Conservation (phyloP, 2,888 invertebrate species). For the Torymus aiolomorphi region DNA sequence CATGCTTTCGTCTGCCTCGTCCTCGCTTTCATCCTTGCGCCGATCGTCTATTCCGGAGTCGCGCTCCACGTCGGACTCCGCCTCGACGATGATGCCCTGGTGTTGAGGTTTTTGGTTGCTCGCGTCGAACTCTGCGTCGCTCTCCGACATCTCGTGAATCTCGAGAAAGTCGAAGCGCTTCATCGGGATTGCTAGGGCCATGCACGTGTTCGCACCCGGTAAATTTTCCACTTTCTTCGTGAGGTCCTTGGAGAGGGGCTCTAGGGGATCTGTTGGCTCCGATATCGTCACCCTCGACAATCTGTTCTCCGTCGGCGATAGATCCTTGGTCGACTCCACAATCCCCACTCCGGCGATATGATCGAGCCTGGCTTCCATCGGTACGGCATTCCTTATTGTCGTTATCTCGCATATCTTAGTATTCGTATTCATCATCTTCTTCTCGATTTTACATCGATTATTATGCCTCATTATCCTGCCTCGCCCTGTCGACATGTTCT, state of each 20-base stretch:
- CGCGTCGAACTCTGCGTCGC: slow-evolving; percentile 66
- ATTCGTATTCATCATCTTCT: slow-evolving; percentile 60
- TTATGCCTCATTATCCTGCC: slow-evolving; percentile 53
- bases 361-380: slow-evolving; percentile 68
- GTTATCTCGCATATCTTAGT: slow-evolving; percentile 68
- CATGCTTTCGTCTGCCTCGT: slow-evolving; percentile 59
- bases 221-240: slow-evolving; percentile 62
- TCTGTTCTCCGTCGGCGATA: slow-evolving; percentile 18
- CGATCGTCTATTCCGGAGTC: slow-evolving; percentile 76
- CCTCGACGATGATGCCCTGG: slow-evolving; percentile 77
- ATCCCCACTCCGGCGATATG: slow-evolving; percentile 71
- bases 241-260: slow-evolving; percentile 61
- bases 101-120: slow-evolving; percentile 36
- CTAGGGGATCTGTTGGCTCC: slow-evolving; percentile 67
- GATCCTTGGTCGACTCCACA: slow-evolving; percentile 62
- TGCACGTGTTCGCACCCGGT: slow-evolving; percentile 58
- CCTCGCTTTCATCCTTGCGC: slow-evolving; percentile 61
- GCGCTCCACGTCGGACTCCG: slow-evolving; percentile 81
- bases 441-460: slow-evolving; percentile 63
- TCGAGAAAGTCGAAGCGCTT: slow-evolving; percentile 63
- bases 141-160: slow-evolving; percentile 71
- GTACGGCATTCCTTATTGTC: slow-evolving; percentile 64
- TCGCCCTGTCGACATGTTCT: slow-evolving; percentile 58
- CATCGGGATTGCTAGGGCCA: slow-evolving; percentile 54
- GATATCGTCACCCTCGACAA: slow-evolving; percentile 65